These are phyloP conservation scores for Autographa pulchrina DNA, from an alignment of 2,888 invertebrate species.

Conservation along the genomic window DNA sequence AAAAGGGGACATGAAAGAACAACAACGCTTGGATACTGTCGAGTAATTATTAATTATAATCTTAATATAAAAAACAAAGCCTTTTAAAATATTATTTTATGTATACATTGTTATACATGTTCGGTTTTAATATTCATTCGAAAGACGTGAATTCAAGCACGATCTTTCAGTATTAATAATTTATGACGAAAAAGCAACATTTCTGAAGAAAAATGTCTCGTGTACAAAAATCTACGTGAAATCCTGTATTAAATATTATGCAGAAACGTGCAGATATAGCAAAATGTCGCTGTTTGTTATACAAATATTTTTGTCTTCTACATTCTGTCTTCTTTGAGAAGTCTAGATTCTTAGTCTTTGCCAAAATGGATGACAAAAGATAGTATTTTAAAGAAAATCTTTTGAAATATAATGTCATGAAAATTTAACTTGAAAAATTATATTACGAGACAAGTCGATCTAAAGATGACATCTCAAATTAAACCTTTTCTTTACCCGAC, in stretches of 20 bases:
- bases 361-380: too few relatives aligned
- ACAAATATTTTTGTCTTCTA: too few relatives aligned
- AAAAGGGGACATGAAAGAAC: neutral
- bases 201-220: neutral
- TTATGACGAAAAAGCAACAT: neutral
- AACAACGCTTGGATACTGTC: neutral
- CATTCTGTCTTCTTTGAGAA: too few relatives aligned
- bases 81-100: neutral
- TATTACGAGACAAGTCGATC: too few relatives aligned
- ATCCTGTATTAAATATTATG: neutral
- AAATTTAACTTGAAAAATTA: too few relatives aligned
- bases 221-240: neutral
- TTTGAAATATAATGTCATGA: too few relatives aligned
- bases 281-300: neutral
- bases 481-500: too few relatives aligned
- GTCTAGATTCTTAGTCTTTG: too few relatives aligned
- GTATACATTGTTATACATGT: neutral
- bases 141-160: neutral
- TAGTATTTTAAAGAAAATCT: too few relatives aligned
- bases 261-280: neutral
- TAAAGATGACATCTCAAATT: too few relatives aligned
- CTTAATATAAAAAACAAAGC: neutral
- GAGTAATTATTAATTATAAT: neutral
- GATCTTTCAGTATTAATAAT: conserved; percentile 1
- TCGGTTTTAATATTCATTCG: neutral